Evolutionary conservation across 2,797 vertebrate species (phyloP).

Genomic region (Lacerta viridis): DNA sequence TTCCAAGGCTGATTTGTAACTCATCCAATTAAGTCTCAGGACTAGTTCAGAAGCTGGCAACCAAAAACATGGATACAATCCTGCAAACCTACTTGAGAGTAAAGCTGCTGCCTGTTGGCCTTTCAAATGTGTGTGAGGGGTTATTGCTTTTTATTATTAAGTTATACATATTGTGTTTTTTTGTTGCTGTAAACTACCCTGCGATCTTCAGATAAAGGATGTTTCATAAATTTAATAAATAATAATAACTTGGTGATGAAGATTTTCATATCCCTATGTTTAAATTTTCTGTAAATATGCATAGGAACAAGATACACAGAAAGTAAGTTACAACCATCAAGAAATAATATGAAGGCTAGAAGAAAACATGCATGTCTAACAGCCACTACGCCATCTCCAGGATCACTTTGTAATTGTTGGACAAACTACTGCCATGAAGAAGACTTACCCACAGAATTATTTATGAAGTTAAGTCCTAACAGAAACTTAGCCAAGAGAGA

Average conservation of each 20-base stretch:
- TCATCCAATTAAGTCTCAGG: too few species aligned
- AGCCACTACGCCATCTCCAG: conserved; percentile 1
- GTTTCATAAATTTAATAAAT: too few species aligned
- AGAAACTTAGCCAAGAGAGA: background rate
- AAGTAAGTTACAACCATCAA: background rate
- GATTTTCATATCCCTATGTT: too few species aligned
- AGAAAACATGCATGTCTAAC: background rate
- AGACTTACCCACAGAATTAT: background rate
- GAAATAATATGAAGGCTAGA: background rate
- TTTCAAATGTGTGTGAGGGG: too few species aligned
- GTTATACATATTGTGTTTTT: too few species aligned
- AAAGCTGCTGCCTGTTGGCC: too few species aligned
- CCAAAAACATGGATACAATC: background rate
- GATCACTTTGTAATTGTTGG: background rate
- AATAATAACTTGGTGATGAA: too few species aligned
- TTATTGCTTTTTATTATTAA: too few species aligned
- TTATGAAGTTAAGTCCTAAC: background rate
- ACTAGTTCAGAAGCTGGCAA: background rate
- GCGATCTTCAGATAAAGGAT: too few species aligned
- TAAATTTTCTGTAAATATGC: background rate
- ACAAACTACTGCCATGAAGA: background rate
- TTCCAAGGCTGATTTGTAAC: too few species aligned
- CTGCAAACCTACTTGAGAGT: background rate
- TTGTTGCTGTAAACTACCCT: too few species aligned
- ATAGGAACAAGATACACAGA: background rate